Base-by-base conservation (phyloP, 2,888 invertebrate species). In the Lutraria lutraria region DNA sequence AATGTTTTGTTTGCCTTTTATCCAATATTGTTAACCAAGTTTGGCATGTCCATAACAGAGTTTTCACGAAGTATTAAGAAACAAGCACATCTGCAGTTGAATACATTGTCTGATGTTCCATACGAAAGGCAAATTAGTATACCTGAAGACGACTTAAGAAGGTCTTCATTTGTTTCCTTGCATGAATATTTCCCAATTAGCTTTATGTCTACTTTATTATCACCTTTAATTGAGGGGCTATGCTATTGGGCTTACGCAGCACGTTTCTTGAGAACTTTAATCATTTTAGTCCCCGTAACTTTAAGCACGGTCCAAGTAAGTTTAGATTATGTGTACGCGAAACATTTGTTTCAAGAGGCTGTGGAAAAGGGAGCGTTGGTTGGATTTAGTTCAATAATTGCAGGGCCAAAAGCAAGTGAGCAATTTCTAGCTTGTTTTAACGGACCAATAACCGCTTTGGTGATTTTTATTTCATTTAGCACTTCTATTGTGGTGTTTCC, bases 321-420 rank as follows among this genome's bases (percentile, higher is more conserved):
- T 8, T 34, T 89, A 13, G 91, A 91, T 81, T 89, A 85, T 54
- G 34, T 8, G 0, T 91, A 80, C 79, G 76, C 81, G 1, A 25
- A 43, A 0, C 56, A 86, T 21, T 54, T 91, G 13, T 43, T 88
- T 3, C 34, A 31, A 54, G 86, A 29, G 19, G 89, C 89, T n/a
- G 89, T 88, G 19, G 15, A 25, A 6, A 91, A 91, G 80, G 88
- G 86, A 0, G 91, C 84, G 10, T 60, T 91, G 2, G 76, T 91
- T 54, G 88, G 91, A 4, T 91, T 88, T 31, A 89, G 88, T 60
- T 84, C 91, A n/a, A n/a, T 91, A 53, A 53, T 89, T 13, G 86
- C 89, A 31, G 91, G 86, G 10, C 34, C 52, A 68, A 60, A 81
- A 31, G 21, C 52, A 43, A 54, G 84, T 0, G 79, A 63, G 19